These are phyloP conservation scores for Sinocyclocheilus anshuiensis DNA, from an alignment of 2,113 vertebrate genomes.

Conservation along the genomic window DNA sequence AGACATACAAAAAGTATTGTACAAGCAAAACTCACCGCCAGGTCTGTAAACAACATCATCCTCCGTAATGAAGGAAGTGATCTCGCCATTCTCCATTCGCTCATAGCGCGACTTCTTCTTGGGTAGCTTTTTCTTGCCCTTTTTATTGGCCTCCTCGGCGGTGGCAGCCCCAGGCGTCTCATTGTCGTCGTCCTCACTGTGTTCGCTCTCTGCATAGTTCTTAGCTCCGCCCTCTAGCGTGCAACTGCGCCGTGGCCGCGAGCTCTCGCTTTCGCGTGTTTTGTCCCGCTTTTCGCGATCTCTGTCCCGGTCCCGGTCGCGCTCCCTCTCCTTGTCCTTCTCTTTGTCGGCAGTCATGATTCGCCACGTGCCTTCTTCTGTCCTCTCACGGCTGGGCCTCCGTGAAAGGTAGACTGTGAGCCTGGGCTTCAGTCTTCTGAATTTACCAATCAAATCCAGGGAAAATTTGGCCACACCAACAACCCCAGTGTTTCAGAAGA, in stretches of 20 bases:
- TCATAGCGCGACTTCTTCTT: constrained; percentile 98
- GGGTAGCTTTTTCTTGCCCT: constrained; percentile 93
- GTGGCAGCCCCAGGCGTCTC: constrained; percentile 86
- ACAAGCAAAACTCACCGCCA: constrained; percentile 81
- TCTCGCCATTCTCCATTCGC: constrained; percentile 92
- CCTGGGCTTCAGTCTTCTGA: constrained; percentile 99
- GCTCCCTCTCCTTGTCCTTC: constrained; percentile 92
- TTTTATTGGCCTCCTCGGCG: constrained; percentile 89
- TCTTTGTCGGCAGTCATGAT: constrained; percentile 99
- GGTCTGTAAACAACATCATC: constrained; percentile 94
- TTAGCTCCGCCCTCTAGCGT: constrained; percentile 95
- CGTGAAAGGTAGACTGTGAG: constrained; percentile 99
- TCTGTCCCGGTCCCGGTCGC: constrained; percentile 88
- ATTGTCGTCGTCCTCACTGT: constrained; percentile 96
- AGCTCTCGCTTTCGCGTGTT: constrained; percentile 86
- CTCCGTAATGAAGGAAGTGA: constrained; percentile 95
- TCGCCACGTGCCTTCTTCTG: constrained; percentile 99
- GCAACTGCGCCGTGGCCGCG: constrained; percentile 91
- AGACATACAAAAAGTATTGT: not conserved
- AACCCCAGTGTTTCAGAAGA: constrained; percentile 93
- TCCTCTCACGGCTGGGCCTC: constrained; percentile 99
- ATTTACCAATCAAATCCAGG: constrained; percentile 99
- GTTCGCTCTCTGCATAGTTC: constrained; percentile 98
- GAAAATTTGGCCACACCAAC: constrained; percentile 99
- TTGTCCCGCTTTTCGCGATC: constrained; percentile 87